phyloP scores from a whole-genome alignment of 2,113 vertebrate genomes.

The Sturnus vulgaris region DNA sequence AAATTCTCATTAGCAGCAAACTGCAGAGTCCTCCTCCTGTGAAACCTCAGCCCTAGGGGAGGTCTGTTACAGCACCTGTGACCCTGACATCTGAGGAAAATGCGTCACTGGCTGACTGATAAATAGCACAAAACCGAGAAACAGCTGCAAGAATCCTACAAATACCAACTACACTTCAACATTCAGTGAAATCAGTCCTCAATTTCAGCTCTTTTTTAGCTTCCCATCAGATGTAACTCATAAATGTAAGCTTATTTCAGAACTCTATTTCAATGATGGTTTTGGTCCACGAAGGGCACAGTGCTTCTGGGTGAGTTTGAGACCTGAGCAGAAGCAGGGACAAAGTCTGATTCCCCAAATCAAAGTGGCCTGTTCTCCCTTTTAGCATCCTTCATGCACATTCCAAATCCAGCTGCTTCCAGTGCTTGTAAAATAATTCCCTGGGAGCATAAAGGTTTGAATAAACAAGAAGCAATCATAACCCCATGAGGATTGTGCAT shows the following conservation, averaged over 20 bases:
- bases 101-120: accelerated
- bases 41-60: background rate
- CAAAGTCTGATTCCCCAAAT: background rate
- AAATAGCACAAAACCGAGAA: background rate
- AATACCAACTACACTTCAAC: background rate
- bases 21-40: background rate
- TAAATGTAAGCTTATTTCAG: background rate
- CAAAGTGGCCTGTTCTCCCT: background rate
- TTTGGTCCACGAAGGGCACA: background rate
- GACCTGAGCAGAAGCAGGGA: background rate
- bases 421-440: background rate
- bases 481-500: background rate
- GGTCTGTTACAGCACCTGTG: background rate
- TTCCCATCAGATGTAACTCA: background rate
- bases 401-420: background rate
- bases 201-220: background rate
- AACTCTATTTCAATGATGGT: background rate
- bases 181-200: background rate
- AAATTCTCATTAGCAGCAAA: background rate
- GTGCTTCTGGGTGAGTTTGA: background rate
- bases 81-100: background rate
- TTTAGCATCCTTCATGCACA: background rate
- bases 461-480: background rate
- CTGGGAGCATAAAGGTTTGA: background rate
- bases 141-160: background rate